phyloP scores from a whole-genome alignment of 2,888 invertebrate species.

The Drosophila nr. fundita region DNA sequence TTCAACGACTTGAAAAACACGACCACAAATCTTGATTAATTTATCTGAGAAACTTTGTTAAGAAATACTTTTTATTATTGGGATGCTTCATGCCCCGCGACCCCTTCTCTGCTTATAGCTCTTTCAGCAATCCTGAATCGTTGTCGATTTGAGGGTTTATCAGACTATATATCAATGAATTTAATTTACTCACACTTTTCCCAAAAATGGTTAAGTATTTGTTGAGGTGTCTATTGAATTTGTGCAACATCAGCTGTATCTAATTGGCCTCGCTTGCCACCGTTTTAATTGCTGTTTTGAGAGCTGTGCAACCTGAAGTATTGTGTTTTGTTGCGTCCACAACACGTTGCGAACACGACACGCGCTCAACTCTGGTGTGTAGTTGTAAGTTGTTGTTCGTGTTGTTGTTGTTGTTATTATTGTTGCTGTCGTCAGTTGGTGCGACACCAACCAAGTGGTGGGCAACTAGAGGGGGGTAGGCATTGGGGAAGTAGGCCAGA shows the following conservation, averaged over 20 bases:
- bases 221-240: background rate
- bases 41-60: background rate
- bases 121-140: background rate
- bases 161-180: background rate
- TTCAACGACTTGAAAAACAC: background rate
- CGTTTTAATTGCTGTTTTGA: background rate
- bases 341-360: background rate
- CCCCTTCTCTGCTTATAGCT: background rate
- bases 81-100: background rate
- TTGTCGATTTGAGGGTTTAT: background rate
- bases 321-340: background rate
- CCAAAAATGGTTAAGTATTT: background rate
- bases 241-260: background rate
- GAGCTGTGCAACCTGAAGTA: background rate
- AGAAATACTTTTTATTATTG: background rate
- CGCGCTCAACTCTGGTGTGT: conserved; percentile 5
- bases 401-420: conserved; percentile 14
- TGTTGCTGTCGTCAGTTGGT: conserved; percentile 66
- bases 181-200: background rate
- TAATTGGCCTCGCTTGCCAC: background rate
- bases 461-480: background rate
- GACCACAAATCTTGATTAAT: background rate
- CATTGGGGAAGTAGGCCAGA: conserved; percentile 18
- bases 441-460: conserved; percentile 65
- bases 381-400: conserved; percentile 20